A percentile compares a stretch with the other conserved stretches of the same genome.
These are phyloP conservation scores for Myocastor coypus DNA, from an alignment of 2,113 vertebrate genomes.

Conservation along the genomic window DNA sequence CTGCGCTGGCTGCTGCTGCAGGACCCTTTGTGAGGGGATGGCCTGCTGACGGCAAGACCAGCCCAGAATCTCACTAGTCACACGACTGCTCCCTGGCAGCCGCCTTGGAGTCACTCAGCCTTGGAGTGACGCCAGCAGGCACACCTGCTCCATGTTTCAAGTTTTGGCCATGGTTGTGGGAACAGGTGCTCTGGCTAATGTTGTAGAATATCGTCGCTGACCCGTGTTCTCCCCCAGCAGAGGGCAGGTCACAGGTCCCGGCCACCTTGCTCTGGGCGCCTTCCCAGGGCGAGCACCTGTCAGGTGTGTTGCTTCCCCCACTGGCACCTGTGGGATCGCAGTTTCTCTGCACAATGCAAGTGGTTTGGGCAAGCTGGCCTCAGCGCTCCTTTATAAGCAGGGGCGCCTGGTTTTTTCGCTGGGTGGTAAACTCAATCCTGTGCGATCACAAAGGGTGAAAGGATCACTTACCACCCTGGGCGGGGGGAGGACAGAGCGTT, in stretches of 20 bases:
- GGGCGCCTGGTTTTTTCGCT: background rate
- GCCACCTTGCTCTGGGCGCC: background rate
- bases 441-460: conserved; percentile 60
- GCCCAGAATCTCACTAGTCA: background rate
- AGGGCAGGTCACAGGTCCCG: background rate
- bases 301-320: conserved; percentile 18
- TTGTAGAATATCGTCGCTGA: background rate
- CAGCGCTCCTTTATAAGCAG: background rate
- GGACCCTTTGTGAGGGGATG: background rate
- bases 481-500: background rate
- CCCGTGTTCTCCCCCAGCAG: background rate
- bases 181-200: background rate
- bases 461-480: background rate
- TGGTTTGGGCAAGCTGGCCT: conserved; percentile 3
- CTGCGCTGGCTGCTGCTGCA: background rate
- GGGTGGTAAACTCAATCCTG: background rate
- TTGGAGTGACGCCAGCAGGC: background rate
- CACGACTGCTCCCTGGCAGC: background rate
- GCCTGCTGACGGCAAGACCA: background rate
- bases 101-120: background rate
- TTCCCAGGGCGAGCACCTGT: conserved; percentile 48
- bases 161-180: background rate
- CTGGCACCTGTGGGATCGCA: conserved; percentile 39
- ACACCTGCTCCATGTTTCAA: background rate
- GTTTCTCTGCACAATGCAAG: conserved; percentile 41